A percentile compares a stretch with the other conserved stretches of the same genome.
These are phyloP conservation scores for Pomatostomus ruficeps DNA, from an alignment of 2,113 vertebrate species.

Conservation along the genomic window DNA sequence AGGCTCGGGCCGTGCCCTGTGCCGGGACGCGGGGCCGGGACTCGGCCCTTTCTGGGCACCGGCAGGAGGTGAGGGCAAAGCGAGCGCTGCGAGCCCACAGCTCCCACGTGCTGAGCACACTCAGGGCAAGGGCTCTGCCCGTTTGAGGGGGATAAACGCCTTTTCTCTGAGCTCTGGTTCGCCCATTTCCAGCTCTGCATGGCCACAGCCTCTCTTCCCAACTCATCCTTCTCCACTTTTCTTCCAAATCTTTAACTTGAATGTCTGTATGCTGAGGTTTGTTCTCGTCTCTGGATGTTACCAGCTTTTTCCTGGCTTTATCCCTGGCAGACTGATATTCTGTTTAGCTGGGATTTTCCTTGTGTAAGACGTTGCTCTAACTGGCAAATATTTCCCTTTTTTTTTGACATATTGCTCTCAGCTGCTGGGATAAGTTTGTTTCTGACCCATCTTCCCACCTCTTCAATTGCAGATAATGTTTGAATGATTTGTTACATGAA, in stretches of 20 bases:
- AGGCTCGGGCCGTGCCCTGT: rapidly evolving
- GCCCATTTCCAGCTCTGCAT: neutral
- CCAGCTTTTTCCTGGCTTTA: neutral
- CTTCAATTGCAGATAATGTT: neutral
- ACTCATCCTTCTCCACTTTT: neutral
- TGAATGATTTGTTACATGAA: neutral
- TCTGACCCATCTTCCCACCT: neutral
- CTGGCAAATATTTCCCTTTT: neutral
- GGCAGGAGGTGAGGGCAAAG: neutral
- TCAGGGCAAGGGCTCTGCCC: too few species aligned
- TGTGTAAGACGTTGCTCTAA: neutral
- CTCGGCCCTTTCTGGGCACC: neutral
- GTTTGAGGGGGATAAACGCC: neutral
- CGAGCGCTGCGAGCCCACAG: rapidly evolving
- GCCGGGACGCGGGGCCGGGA: neutral
- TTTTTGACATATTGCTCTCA: neutral
- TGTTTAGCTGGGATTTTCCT: neutral
- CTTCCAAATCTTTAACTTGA: neutral
- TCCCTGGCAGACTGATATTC: neutral
- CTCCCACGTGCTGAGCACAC: rapidly evolving
- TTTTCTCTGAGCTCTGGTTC: neutral
- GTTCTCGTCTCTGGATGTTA: neutral
- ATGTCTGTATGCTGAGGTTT: neutral
- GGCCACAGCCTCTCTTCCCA: neutral
- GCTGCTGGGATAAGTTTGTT: neutral